Base-by-base conservation (phyloP, 2,797 vertebrate genomes). In the Gallirallus australis region DNA sequence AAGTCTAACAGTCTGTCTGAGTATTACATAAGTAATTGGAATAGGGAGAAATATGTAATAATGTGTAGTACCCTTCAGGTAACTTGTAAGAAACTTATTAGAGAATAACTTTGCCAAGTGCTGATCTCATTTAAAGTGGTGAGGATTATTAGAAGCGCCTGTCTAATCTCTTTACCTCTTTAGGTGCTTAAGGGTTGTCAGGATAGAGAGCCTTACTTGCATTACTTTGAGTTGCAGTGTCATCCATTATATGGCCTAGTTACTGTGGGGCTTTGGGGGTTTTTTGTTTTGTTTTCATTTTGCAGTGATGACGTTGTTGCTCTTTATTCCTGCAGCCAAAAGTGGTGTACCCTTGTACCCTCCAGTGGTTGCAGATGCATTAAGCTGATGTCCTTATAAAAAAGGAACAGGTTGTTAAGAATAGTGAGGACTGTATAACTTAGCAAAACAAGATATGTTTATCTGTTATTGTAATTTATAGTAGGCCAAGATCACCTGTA, bases 1-100 rank as follows among this genome's bases (percentile, higher is more conserved):
- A 97, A 97, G 99, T 98, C 27, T 25, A 27, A 37, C 27, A 54
- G 28, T 80, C 57, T 2, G 2, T 80, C 57, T 2, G 2, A 71
- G 20, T 73, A 42, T 37, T 82, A 59, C 33, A 68, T 3, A n/a
- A 60, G 63, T 17, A 60, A 27, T 70, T 80, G 23, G 30, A 61
- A 53, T 64, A 5, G 33, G 45, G 53, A 73, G 5, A 52, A 82
- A 39, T 39, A 17, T 7, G 11, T 20, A 27, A 8, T 33, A 17
- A 18, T 75, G 28, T 31, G 13, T 71, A 63, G 27, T 52, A 69
- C 28, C 33, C 25, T 85, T 68, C 60, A 65, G 25, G 16, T 60
- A 54, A 68, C 24, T 71, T 60, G 6, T 21, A 50, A 25, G 56
- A 82, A 91, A 81, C n/a, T 28, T 52, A 8, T 2, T 77, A 1